Evolutionary conservation across 2,797 vertebrate genomes (phyloP).

Genomic region (Siniperca obscura): DNA sequence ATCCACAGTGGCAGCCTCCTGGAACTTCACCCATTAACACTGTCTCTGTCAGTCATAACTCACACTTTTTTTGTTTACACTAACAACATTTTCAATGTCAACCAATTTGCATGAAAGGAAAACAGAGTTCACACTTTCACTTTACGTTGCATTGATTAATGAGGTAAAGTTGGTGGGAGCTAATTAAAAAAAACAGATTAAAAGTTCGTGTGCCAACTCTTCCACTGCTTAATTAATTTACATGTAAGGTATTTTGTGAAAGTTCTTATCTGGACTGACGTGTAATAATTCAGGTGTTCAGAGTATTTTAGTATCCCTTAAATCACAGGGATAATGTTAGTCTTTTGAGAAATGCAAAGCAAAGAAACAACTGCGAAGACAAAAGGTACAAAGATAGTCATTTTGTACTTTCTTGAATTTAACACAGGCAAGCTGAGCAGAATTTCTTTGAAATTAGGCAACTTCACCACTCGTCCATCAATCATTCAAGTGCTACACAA

Average conservation of each 20-base stretch:
- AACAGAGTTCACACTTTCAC: conserved; percentile 42
- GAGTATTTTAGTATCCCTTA: background rate
- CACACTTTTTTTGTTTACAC: conserved; percentile 28
- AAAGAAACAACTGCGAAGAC: conserved; percentile 1
- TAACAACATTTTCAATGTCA: conserved; percentile 29
- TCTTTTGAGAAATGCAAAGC: background rate
- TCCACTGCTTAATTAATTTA: conserved; percentile 5
- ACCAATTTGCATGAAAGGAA: conserved; percentile 55
- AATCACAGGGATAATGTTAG: background rate
- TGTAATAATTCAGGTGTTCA: background rate
- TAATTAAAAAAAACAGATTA: conserved; percentile 37
- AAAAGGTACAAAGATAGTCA: background rate
- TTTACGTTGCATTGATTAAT: conserved; percentile 50
- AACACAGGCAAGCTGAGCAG: conserved; percentile 19
- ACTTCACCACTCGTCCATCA: conserved; percentile 38
- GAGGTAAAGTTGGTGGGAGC: conserved; percentile 5
- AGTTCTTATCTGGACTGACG: background rate
- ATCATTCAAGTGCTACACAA: conserved; percentile 28
- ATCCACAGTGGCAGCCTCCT: conserved; percentile 23
- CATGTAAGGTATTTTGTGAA: background rate
- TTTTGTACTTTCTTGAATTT: conserved; percentile 9
- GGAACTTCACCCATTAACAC: conserved; percentile 60
- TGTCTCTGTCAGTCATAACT: conserved; percentile 37
- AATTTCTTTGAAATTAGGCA: conserved; percentile 7
- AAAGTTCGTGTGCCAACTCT: conserved; percentile 21